Conservation (phyloP, 1,140 invertebrate genomes). For the Drosophila simulans region DNA sequence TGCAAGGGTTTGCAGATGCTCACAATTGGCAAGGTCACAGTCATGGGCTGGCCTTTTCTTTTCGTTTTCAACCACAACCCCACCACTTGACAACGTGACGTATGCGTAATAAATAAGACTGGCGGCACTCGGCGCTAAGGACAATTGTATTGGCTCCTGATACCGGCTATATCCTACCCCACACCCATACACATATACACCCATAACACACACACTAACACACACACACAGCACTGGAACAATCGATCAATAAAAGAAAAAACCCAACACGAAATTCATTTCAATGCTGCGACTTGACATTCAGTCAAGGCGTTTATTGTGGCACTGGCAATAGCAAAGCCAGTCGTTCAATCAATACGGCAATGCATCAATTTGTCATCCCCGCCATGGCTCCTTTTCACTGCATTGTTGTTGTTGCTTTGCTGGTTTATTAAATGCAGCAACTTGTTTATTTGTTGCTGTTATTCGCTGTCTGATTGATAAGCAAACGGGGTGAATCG, state of each 20-base stretch:
- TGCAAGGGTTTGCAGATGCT: constrained; percentile 33
- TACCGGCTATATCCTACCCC: constrained; percentile 35
- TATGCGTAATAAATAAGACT: constrained; percentile 77
- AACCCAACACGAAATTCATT: constrained; percentile 43
- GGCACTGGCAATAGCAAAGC: constrained; percentile 52
- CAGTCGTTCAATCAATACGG: constrained; percentile 63
- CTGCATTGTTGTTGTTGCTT: background rate
- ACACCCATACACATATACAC: background rate
- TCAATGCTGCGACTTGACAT: constrained; percentile 78
- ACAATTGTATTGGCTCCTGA: constrained; percentile 57
- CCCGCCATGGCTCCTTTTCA: constrained; percentile 18
- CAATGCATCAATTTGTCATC: constrained; percentile 78
- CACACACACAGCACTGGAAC: constrained; percentile 26
- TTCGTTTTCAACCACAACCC: background rate
- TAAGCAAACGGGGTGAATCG: constrained; percentile 32
- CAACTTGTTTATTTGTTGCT: constrained; percentile 71
- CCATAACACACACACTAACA: constrained; percentile 5
- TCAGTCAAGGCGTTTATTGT: constrained; percentile 62
- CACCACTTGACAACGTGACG: constrained; percentile 53
- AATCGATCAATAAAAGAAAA: constrained; percentile 70
- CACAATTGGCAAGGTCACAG: constrained; percentile 50
- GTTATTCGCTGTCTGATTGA: constrained; percentile 70
- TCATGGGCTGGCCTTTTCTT: constrained; percentile 16
- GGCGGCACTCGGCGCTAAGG: constrained; percentile 53
- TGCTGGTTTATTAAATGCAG: constrained; percentile 32